A percentile compares a stretch with the other conserved stretches of the same genome.
Conservation (phyloP, 2,888 invertebrate species). For the Patella ulyssiponensis region DNA sequence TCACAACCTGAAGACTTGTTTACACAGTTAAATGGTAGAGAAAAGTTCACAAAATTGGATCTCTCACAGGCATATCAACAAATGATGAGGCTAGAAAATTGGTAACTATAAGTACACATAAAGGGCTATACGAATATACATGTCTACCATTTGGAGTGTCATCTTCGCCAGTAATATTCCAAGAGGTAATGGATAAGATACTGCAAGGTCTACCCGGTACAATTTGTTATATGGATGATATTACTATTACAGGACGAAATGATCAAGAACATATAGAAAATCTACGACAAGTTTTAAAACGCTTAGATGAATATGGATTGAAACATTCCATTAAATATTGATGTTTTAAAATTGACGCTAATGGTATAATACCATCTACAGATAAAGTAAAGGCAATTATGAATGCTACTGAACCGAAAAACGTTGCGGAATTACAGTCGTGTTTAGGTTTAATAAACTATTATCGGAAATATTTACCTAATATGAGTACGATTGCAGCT, state of each 20-base stretch:
- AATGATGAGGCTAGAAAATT: no score
- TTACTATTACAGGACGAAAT: conserved; percentile 27
- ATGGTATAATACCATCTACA: conserved; percentile 31
- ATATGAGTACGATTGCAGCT: conserved; percentile 11
- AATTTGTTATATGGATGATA: conserved; percentile 43
- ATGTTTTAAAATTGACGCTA: conserved; percentile 26
- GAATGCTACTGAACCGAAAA: conserved; percentile 48
- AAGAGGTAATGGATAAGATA: conserved; percentile 42
- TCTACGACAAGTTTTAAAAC: conserved; percentile 23
- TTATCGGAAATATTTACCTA: conserved; percentile 12
- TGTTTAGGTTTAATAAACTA: conserved; percentile 28
- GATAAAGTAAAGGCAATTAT: no score
- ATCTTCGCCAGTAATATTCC: conserved; percentile 38
- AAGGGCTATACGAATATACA: conserved; percentile 39
- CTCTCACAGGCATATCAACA: no score
- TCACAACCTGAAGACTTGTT: conserved; percentile 32
- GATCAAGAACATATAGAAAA: no score
- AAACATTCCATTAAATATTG: conserved; percentile 18
- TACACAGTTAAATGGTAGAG: conserved; percentile 22
- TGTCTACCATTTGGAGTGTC: conserved; percentile 39
- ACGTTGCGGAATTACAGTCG: conserved; percentile 45
- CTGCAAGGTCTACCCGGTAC: conserved; percentile 34
- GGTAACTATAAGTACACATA: conserved; percentile 46
- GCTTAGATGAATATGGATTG: conserved; percentile 9
- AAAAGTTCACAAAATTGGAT: conserved; percentile 42